Evolutionary conservation across 2,888 invertebrate species (phyloP).

Genomic region (Caenorhabditis sp.): DNA sequence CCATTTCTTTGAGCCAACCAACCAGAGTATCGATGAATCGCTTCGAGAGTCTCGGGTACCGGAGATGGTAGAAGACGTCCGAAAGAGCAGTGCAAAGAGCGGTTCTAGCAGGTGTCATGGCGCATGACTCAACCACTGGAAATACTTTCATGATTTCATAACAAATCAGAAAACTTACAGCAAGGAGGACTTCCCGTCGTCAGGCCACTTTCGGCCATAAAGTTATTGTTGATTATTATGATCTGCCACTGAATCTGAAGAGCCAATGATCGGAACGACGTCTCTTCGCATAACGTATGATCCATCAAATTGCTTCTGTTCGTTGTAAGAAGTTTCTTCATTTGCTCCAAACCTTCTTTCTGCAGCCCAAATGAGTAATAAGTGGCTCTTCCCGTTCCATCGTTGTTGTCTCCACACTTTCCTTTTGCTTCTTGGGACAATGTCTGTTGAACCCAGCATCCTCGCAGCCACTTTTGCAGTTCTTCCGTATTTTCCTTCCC

Average conservation of each 20-base stretch:
- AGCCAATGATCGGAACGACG: constrained; percentile 68
- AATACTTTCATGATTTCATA: neutral
- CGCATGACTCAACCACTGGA: constrained; percentile 55
- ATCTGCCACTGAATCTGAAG: constrained; percentile 81
- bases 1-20: constrained; percentile 79
- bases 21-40: constrained; percentile 74
- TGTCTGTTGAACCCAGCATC: constrained; percentile 74
- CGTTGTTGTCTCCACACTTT: constrained; percentile 76
- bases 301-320: constrained; percentile 73
- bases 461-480: constrained; percentile 60
- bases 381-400: constrained; percentile 71
- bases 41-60: constrained; percentile 74
- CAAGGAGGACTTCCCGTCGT: constrained; percentile 66
- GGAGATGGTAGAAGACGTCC: constrained; percentile 79
- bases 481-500: constrained; percentile 65
- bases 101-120: constrained; percentile 38
- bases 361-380: constrained; percentile 70
- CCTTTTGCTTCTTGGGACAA: constrained; percentile 72
- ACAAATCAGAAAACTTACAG: constrained; percentile 63
- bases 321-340: constrained; percentile 72
- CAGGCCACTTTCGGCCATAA: constrained; percentile 75
- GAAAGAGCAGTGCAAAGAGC: constrained; percentile 71
- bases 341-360: constrained; percentile 66
- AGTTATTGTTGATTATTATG: constrained; percentile 74
- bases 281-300: constrained; percentile 71